A percentile compares a stretch with the other conserved stretches of the same genome.
Conservation (phyloP, 2,888 invertebrate species). For the Nomada ferruginata region DNA sequence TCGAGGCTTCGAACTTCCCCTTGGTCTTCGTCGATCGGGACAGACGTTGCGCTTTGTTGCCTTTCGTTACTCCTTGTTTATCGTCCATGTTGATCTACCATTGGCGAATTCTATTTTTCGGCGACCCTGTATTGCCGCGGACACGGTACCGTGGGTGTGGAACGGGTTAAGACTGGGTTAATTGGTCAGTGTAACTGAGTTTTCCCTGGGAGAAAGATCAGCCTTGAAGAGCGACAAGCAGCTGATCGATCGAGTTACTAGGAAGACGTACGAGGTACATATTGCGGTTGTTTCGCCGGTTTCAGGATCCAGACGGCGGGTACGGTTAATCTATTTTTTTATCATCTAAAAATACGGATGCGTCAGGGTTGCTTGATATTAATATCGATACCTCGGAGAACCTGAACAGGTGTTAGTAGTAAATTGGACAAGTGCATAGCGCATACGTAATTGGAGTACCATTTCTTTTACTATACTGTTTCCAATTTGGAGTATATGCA, state of each 20-base stretch:
- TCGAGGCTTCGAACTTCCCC: not conserved
- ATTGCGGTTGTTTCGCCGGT: constrained; percentile 47
- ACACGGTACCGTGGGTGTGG: not conserved
- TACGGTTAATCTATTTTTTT: constrained; percentile 22
- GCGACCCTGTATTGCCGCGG: not conserved
- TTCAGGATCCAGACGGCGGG: constrained; percentile 11
- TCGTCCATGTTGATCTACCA: too few species aligned
- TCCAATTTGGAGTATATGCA: too few species aligned
- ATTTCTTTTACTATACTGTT: too few species aligned
- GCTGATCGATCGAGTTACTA: constrained; percentile 61
- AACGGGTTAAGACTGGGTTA: constrained; percentile 33
- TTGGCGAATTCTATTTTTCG: constrained; percentile 19
- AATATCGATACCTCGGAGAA: too few species aligned
- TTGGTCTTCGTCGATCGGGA: constrained; percentile 3
- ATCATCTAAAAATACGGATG: not conserved
- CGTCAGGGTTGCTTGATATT: not conserved
- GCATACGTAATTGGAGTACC: too few species aligned
- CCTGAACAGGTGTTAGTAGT: too few species aligned
- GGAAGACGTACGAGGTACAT: constrained; percentile 45
- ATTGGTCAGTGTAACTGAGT: constrained; percentile 42
- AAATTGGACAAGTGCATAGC: too few species aligned
- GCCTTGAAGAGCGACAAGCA: constrained; percentile 20
- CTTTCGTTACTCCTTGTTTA: not conserved
- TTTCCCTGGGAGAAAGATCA: constrained; percentile 22
- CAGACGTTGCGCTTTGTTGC: not conserved